Base-by-base conservation (phyloP, 2,113 vertebrate genomes). In the Thalassoma bifasciatum region DNA sequence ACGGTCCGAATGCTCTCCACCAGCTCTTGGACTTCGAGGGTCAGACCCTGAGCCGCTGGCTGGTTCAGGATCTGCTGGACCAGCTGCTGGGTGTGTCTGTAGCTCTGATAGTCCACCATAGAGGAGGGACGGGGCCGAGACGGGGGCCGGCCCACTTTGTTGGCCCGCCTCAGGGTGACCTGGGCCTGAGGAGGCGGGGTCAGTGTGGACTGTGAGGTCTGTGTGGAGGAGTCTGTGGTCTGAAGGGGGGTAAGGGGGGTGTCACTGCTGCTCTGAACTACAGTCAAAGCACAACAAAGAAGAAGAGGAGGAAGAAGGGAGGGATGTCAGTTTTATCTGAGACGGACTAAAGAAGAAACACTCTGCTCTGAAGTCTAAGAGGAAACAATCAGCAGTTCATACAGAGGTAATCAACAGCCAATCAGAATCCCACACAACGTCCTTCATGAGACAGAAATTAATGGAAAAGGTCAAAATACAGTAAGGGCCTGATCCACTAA, bases 1-100 rank as follows among this genome's bases (percentile, higher is more conserved):
- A 97, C 90, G 0, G 89, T 93, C 17, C 95, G 94, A 44, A 93
- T 96, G 71, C 91, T 95, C 81, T 97, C 94, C 53, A 96, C 92
- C 23, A 96, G 87, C 67, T 96, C 90, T 0, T 90, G 90, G 57
- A 96, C 85, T 77, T 96, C 95, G 0, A 94, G 93, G 10, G 90
- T 87, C 91, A 95, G 89, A 5, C 82, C 93, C 87, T 93, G 91
- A 1, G 79, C 36, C 3, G 93, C 92, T 0, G 94, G 93, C 71
- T 96, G 95, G 81, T 96, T 92, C 51, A 96, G 88, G 81, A 96
- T 95, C 58, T 88, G 91, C 0, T 86, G 87, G 86, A 95, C 95
- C 40, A 95, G 89, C 34, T 75, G 82, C 79, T 95, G 95, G n/a
- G 94, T 95, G 89, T 96, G 94, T 13, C 91, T 84, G 57, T 96